Evolutionary conservation across 1,140 invertebrate species (phyloP).

Genomic region (Nephila pilipes): DNA sequence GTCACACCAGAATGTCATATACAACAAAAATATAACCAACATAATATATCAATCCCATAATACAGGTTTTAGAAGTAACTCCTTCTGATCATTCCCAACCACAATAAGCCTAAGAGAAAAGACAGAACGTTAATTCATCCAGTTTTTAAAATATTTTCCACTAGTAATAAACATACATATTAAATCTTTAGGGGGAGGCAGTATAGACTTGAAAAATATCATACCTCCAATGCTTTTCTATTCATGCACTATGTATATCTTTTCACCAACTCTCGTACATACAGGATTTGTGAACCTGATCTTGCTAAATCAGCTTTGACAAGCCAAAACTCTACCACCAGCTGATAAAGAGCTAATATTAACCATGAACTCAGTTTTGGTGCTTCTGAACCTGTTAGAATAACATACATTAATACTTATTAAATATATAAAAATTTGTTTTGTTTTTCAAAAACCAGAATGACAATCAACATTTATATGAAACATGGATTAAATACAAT

Average conservation of each 20-base stretch:
- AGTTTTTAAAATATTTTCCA: constrained; percentile 26
- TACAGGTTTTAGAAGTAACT: constrained; percentile 90
- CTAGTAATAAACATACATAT: constrained; percentile 68
- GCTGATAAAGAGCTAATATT: constrained; percentile 99
- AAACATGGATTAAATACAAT: no score
- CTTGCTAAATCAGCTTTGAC: constrained; percentile 98
- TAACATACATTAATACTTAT: constrained; percentile 4
- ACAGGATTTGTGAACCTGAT: constrained; percentile 98
- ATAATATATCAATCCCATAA: not conserved
- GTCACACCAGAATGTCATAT: not conserved
- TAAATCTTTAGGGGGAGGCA: constrained; percentile 16
- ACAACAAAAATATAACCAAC: not conserved
- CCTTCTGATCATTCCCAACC: constrained; percentile 98
- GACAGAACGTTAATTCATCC: constrained; percentile 50
- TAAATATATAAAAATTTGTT: not conserved
- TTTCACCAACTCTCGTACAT: constrained; percentile 99
- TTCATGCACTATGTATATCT: constrained; percentile 98
- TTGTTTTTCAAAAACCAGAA: no score
- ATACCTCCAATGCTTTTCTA: constrained; percentile 99
- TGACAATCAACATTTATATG: no score
- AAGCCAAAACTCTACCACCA: constrained; percentile 96
- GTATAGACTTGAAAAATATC: constrained; percentile 35
- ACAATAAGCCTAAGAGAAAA: constrained; percentile 90
- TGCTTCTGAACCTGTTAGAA: constrained; percentile 88
- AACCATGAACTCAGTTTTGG: constrained; percentile 95